Evolutionary conservation across 2,888 invertebrate species (phyloP), one percentile per base, ranked within the genome.

Genomic region (Caenorhabditis virilis): DNA sequence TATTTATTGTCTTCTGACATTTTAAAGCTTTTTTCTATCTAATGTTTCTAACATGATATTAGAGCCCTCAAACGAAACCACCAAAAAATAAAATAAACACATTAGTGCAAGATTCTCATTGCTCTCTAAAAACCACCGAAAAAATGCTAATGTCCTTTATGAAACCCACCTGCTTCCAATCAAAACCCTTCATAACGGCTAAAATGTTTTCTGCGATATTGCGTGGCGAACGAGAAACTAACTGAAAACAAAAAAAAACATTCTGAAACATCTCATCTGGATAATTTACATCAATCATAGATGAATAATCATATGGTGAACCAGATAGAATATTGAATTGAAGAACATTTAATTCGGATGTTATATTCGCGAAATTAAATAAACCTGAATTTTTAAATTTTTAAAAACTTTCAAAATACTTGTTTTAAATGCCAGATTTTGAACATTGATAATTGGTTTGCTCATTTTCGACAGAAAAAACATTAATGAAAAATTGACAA

Each of bases 121-220:
- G 30, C 11, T 4, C n/a, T 20, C 30, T 18, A 15, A 7, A 45
- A 15, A 45, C 30, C 45, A 11, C 20, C 45, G 4, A 18, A 6
- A 22, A 11, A 27, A 30, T 23, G 15, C 30, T 9, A 30, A 9
- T 30, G 7, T 30, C 7, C 13, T 30, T 30, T 30, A 9, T 30
- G 5, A 15, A n/a, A n/a, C 5, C n/a, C 5, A 52, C 60, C 50
- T 71, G 59, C 1, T 27, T 38, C 71, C 71, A 71, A 26, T 71
- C 65, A 27, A 57, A 61, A 20, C 62, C 68, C 41, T 38, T 45
- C 4, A 55, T 22, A n/a, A 65, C 46, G 1, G 65, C 62, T 1
- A 65, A 48, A 1, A 71, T 35, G 25, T 71, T 71, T 38, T 68
- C 62, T 6, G 56, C 65, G 3, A 68, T 36, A 45, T 71, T 71